Percentiles rank a stretch among this genome's conserved stretches.
phyloP scores from a whole-genome alignment of 2,113 vertebrate species.

The Trichomycterus rosablanca region DNA sequence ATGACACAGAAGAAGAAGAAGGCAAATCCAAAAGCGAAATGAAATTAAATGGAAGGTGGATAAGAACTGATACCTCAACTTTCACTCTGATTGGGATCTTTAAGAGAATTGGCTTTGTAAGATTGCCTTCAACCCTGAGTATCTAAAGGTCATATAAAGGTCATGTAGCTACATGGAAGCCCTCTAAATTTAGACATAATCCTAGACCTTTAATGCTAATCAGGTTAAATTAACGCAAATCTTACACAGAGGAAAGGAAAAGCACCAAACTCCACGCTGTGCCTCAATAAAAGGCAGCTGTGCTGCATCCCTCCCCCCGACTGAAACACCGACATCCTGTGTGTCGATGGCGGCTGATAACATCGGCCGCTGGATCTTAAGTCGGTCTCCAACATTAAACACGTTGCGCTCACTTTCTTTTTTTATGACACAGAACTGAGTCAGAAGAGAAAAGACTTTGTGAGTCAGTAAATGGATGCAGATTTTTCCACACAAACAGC shows the following conservation, averaged over 20 bases:
- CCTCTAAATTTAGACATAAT: no score
- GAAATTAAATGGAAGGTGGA: no score
- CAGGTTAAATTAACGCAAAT: no score
- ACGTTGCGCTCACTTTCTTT: conserved; percentile 50
- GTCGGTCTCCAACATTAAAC: conserved; percentile 54
- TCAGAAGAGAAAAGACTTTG: conserved; percentile 34
- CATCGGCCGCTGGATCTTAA: conserved; percentile 36
- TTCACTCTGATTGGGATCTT: not conserved
- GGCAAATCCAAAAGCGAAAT: no score
- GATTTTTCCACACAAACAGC: not conserved
- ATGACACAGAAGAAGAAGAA: not conserved
- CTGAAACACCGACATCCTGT: conserved; percentile 38
- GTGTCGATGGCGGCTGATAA: conserved; percentile 41
- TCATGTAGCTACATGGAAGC: no score
- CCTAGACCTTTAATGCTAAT: no score
- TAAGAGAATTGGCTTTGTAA: not conserved
- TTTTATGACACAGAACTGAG: conserved; percentile 45
- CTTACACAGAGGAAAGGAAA: no score
- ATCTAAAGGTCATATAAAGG: no score
- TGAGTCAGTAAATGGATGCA: not conserved
- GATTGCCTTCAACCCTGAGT: no score
- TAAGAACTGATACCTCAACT: not conserved
- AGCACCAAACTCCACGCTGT: no score
- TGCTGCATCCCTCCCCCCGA: not conserved
- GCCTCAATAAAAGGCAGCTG: conserved; percentile 9